Conservation (phyloP, 2,113 vertebrate species). For the Alaudala cheleensis region DNA sequence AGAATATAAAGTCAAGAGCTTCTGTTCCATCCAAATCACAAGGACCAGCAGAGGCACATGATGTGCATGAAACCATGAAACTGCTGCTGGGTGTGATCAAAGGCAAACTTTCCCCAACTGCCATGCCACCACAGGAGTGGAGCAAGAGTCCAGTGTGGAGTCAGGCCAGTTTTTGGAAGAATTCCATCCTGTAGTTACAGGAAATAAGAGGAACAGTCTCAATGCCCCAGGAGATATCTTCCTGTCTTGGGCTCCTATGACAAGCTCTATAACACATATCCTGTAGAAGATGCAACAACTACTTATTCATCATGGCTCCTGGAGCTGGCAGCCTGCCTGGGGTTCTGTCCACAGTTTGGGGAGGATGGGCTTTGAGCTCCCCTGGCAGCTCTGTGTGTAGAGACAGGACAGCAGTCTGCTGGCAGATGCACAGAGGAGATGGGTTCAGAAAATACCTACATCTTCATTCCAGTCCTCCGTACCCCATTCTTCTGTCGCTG, state of each 20-base stretch:
- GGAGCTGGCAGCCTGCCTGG: neutral
- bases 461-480: constrained; percentile 99
- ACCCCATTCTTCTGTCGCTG: constrained; percentile 94
- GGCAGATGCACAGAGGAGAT: neutral
- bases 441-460: constrained; percentile 77
- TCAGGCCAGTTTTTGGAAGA: neutral
- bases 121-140: rapidly evolving
- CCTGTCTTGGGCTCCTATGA: neutral
- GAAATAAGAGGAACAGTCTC: neutral
- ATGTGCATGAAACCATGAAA: rapidly evolving
- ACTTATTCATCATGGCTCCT: neutral
- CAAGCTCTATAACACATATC: neutral
- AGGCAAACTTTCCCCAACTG: neutral
- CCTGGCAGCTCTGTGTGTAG: neutral
- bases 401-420: neutral
- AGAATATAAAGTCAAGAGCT: neutral
- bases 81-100: neutral
- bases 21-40: neutral
- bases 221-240: neutral
- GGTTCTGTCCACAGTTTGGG: neutral
- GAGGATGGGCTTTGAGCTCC: neutral
- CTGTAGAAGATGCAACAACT: neutral
- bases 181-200: neutral
- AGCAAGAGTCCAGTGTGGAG: neutral
- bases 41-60: neutral